Conservation (phyloP, 2,888 invertebrate species). For the Microdon myrmicae region DNA sequence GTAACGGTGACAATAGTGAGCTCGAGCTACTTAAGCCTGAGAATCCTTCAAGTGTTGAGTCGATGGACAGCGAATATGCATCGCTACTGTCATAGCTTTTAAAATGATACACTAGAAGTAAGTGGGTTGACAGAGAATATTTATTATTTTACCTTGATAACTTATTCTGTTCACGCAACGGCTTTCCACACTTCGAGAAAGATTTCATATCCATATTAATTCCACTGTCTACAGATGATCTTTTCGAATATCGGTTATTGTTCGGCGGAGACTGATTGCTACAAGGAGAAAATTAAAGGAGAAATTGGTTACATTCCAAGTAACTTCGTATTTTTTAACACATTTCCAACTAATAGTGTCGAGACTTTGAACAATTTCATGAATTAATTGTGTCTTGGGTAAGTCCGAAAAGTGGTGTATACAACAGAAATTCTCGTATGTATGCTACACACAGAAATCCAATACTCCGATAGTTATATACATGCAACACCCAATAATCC, state of each 20-base stretch:
- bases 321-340: too few species aligned
- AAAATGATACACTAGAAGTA: not conserved
- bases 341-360: too few species aligned
- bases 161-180: slow-evolving; percentile 67
- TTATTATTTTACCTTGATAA: slow-evolving; percentile 58
- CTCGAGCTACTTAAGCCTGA: slow-evolving; percentile 57
- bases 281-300: not conserved
- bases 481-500: too few species aligned
- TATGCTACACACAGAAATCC: too few species aligned
- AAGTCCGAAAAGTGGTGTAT: too few species aligned
- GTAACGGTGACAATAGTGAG: slow-evolving; percentile 69
- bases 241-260: slow-evolving; percentile 71
- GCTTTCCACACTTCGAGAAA: slow-evolving; percentile 63
- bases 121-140: slow-evolving; percentile 8
- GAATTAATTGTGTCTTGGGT: too few species aligned
- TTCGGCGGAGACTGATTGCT: slow-evolving; percentile 66
- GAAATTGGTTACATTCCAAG: too few species aligned
- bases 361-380: too few species aligned
- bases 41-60: slow-evolving; percentile 65
- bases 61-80: slow-evolving; percentile 65
- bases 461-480: too few species aligned
- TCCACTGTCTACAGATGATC: slow-evolving; percentile 82
- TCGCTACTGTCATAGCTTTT: slow-evolving; percentile 66
- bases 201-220: slow-evolving; percentile 76
- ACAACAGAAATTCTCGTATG: too few species aligned